Percentiles rank a stretch among this genome's conserved stretches.
These are phyloP conservation scores for Osmoderma eremita DNA, from an alignment of 2,888 invertebrate genomes.

Conservation along the genomic window DNA sequence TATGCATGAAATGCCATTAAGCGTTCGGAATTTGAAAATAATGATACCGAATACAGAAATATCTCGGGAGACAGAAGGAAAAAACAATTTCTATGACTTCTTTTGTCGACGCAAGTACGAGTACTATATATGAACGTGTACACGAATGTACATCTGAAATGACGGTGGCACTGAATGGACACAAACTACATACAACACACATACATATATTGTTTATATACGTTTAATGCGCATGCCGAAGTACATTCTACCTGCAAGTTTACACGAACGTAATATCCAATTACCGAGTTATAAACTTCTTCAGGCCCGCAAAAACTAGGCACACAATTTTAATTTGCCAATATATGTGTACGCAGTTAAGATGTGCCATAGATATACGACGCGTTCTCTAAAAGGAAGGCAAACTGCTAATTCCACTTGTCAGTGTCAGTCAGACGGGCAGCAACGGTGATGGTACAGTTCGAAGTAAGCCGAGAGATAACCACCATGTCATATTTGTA, in stretches of 20 bases:
- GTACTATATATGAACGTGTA: not conserved
- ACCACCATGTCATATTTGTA: slow-evolving; percentile 37
- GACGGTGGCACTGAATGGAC: slow-evolving; percentile 30
- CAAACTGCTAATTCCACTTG: slow-evolving; percentile 44
- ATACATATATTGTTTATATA: slow-evolving; percentile 54
- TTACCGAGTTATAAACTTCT: slow-evolving; percentile 58
- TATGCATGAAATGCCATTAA: no score
- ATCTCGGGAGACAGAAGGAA: not conserved
- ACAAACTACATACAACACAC: no score
- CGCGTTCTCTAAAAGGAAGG: slow-evolving; percentile 41
- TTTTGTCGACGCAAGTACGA: not conserved
- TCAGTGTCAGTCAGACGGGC: slow-evolving; percentile 41
- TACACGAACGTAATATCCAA: slow-evolving; percentile 62
- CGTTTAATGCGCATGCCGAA: slow-evolving; percentile 57
- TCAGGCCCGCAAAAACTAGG: slow-evolving; percentile 52
- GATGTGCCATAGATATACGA: slow-evolving; percentile 44
- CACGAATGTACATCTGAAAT: slow-evolving; percentile 7
- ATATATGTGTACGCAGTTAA: slow-evolving; percentile 45
- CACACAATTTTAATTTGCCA: slow-evolving; percentile 54
- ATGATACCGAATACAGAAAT: no score
- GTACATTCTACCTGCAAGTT: slow-evolving; percentile 59
- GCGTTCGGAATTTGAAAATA: no score
- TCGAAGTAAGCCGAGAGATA: slow-evolving; percentile 25
- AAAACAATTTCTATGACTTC: slow-evolving; percentile 10
- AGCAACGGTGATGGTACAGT: slow-evolving; percentile 16